A percentile compares a stretch with the other conserved stretches of the same genome.
phyloP scores from a whole-genome alignment of 2,113 vertebrate species.

The Mustela lutreola region DNA sequence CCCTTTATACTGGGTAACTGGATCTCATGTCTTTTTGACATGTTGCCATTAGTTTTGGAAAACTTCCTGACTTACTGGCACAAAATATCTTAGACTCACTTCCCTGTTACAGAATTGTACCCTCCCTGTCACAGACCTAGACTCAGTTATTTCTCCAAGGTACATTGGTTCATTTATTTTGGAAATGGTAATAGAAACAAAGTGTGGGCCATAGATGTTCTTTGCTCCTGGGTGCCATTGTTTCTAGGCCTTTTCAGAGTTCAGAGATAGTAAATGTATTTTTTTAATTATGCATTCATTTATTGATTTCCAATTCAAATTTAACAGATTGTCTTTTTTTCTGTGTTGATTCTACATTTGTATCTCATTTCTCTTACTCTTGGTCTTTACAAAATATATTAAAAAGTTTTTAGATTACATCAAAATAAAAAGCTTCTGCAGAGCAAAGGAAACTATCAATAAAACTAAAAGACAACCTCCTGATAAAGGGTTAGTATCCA shows the following conservation, averaged over 20 bases:
- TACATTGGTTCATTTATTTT: background rate
- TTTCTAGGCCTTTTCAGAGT: background rate
- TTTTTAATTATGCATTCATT: background rate
- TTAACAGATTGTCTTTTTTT: background rate
- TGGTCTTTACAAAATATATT: background rate
- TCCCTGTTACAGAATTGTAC: background rate
- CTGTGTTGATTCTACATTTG: background rate
- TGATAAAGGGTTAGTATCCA: background rate
- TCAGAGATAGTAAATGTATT: background rate
- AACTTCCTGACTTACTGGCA: background rate
- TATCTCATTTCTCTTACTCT: background rate
- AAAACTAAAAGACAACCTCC: background rate
- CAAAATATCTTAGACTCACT: background rate
- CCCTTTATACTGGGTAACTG: background rate
- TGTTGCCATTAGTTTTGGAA: background rate
- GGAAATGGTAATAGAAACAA: background rate
- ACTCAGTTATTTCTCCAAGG: background rate
- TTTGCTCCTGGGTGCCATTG: background rate
- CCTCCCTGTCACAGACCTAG: background rate
- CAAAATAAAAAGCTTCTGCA: background rate
- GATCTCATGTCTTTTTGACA: background rate
- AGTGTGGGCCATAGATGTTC: background rate
- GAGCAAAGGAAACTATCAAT: background rate
- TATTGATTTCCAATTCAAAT: background rate
- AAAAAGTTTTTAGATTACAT: background rate